Percentiles rank a stretch among this genome's conserved stretches.
Conservation (phyloP, 2,888 invertebrate species). For the Seira ritae region DNA sequence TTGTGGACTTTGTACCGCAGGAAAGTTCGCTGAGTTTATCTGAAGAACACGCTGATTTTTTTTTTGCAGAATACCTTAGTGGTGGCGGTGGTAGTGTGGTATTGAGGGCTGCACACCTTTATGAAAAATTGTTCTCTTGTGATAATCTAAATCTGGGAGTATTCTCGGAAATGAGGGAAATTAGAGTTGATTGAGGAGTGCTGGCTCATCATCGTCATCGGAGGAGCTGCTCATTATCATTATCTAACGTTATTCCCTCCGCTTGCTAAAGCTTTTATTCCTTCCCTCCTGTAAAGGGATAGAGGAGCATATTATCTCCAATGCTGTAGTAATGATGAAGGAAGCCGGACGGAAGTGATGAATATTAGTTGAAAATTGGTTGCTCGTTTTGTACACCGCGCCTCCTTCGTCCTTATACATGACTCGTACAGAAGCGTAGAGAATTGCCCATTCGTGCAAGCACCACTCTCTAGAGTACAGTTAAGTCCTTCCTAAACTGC, state of each 20-base stretch:
- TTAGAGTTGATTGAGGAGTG: slow-evolving; percentile 16
- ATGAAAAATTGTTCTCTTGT: not conserved
- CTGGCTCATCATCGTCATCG: slow-evolving; percentile 2
- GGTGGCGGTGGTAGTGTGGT: no score
- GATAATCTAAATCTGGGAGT: slow-evolving; percentile 5
- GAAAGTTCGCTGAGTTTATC: no score
- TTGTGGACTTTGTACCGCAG: no score
- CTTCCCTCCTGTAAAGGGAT: not conserved
- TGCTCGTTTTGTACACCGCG: slow-evolving; percentile 2
- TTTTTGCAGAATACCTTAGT: no score
- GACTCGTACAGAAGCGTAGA: not conserved
- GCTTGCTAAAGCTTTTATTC: not conserved
- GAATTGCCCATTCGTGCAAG: slow-evolving; percentile 10
- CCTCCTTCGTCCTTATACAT: not conserved
- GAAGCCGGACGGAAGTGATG: slow-evolving; percentile 42
- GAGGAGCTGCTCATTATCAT: not conserved
- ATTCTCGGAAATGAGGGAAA: slow-evolving; percentile 14
- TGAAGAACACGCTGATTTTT: no score
- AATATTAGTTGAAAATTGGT: slow-evolving; percentile 15
- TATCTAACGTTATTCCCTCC: not conserved
- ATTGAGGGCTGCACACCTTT: no score
- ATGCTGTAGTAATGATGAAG: not conserved
- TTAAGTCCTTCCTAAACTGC: not conserved
- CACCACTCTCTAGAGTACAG: not conserved
- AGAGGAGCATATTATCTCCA: not conserved